Conservation (phyloP, 2,888 invertebrate genomes). For the Pinctada fucata region DNA sequence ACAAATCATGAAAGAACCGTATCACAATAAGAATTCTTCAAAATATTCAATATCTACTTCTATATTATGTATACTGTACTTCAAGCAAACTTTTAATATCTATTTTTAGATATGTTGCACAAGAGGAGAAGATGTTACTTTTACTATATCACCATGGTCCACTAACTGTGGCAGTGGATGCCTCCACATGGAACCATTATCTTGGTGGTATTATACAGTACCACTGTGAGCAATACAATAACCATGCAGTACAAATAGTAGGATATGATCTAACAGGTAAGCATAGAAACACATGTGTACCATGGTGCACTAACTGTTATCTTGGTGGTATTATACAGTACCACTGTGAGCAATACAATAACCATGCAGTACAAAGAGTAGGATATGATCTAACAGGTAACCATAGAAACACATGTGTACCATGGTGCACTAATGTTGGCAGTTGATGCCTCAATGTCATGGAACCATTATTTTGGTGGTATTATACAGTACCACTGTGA, state of each 20-base stretch:
- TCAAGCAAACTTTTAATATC: too few relatives aligned
- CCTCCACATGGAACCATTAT: constrained; percentile 91
- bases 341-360: constrained; percentile 86
- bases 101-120: constrained; percentile 81
- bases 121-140: constrained; percentile 82
- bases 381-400: constrained; percentile 86
- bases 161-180: constrained; percentile 88
- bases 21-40: too few relatives aligned
- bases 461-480: constrained; percentile 86
- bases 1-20: too few relatives aligned
- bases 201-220: constrained; percentile 89
- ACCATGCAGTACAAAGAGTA: constrained; percentile 89
- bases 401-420: background rate
- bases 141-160: constrained; percentile 86
- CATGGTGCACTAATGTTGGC: constrained; percentile 81
- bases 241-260: constrained; percentile 89
- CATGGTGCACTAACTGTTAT: constrained; percentile 82
- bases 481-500: constrained; percentile 90
- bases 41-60: too few relatives aligned
- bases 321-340: constrained; percentile 89
- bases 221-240: constrained; percentile 86
- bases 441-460: constrained; percentile 57
- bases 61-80: too few relatives aligned
- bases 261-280: constrained; percentile 86
- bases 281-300: background rate